Evolutionary conservation across 2,888 invertebrate species (phyloP).

Genomic region (Adela reaumurella): DNA sequence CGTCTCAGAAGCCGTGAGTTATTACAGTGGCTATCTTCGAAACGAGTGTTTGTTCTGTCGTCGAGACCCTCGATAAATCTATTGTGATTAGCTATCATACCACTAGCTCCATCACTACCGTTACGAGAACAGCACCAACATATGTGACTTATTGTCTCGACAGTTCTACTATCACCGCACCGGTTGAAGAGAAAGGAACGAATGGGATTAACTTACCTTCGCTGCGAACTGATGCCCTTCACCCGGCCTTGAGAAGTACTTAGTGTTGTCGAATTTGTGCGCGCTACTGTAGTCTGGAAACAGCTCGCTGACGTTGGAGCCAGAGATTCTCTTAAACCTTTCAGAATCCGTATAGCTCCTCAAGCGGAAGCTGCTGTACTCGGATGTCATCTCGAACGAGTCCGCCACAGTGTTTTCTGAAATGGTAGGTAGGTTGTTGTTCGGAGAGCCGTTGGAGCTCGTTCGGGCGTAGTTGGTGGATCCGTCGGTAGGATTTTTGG

Average conservation of each 20-base stretch:
- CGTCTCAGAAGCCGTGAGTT: neutral
- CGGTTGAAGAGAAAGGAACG: no score
- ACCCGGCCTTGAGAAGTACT: constrained; percentile 39
- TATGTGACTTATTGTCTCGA: no score
- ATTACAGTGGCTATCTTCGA: neutral
- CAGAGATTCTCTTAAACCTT: neutral
- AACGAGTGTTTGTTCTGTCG: neutral
- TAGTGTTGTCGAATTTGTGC: constrained; percentile 40
- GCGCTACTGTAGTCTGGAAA: constrained; percentile 21
- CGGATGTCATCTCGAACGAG: constrained; percentile 8
- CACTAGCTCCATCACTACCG: no score
- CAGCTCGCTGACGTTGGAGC: neutral
- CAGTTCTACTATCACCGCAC: no score
- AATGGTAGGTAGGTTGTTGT: constrained; percentile 41
- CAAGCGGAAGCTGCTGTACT: constrained; percentile 36
- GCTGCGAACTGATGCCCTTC: constrained; percentile 31
- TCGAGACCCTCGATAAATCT: neutral
- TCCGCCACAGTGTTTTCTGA: constrained; percentile 33
- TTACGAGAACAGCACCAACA: no score
- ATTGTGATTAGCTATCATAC: neutral
- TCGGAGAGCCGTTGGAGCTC: constrained; percentile 42
- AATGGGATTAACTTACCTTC: constrained; percentile 24
- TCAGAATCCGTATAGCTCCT: constrained; percentile 16
- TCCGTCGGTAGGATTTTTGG: constrained; percentile 41
- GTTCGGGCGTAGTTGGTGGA: constrained; percentile 45